phyloP scores from a whole-genome alignment of 2,888 invertebrate species.

The Corbicula japonica region DNA sequence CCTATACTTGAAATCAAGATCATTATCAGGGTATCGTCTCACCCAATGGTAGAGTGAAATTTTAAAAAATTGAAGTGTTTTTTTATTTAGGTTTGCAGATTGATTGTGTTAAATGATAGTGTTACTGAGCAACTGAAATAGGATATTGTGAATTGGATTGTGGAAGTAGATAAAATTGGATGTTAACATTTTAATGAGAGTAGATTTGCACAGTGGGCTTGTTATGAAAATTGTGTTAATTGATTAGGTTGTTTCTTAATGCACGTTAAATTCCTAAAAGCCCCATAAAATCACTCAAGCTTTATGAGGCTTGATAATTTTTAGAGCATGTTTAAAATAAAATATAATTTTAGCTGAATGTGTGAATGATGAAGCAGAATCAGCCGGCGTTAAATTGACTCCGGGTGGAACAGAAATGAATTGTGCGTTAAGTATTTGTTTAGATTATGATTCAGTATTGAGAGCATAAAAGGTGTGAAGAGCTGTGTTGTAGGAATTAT shows the following conservation, averaged over 20 bases:
- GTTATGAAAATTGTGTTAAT: slow-evolving; percentile 16
- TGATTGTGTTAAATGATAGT: slow-evolving; percentile 21
- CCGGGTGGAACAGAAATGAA: neutral
- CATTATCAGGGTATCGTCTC: slow-evolving; percentile 11
- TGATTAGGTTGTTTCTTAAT: slow-evolving; percentile 17
- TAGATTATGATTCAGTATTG: neutral
- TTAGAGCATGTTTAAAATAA: slow-evolving; percentile 6
- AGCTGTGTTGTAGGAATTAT: neutral
- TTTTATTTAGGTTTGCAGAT: slow-evolving; percentile 7
- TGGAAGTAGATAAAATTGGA: slow-evolving; percentile 20
- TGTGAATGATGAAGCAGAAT: slow-evolving; percentile 1
- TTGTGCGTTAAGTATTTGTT: slow-evolving; percentile 19
- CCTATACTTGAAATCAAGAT: slow-evolving; percentile 30
- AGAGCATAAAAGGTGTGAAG: slow-evolving; percentile 32
- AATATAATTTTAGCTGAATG: slow-evolving; percentile 4
- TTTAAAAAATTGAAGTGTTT: slow-evolving; percentile 13
- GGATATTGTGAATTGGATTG: slow-evolving; percentile 17
- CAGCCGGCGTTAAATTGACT: neutral
- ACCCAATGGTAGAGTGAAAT: slow-evolving; percentile 9
- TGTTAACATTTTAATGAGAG: slow-evolving; percentile 31
- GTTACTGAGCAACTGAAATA: too few species aligned
- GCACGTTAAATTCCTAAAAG: slow-evolving; percentile 1
- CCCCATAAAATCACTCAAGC: neutral
- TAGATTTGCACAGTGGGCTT: slow-evolving; percentile 1
- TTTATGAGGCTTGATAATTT: slow-evolving; percentile 10